These are phyloP conservation scores for Apodemus speciosus DNA, from an alignment of 2,113 vertebrate species.

Conservation along the genomic window DNA sequence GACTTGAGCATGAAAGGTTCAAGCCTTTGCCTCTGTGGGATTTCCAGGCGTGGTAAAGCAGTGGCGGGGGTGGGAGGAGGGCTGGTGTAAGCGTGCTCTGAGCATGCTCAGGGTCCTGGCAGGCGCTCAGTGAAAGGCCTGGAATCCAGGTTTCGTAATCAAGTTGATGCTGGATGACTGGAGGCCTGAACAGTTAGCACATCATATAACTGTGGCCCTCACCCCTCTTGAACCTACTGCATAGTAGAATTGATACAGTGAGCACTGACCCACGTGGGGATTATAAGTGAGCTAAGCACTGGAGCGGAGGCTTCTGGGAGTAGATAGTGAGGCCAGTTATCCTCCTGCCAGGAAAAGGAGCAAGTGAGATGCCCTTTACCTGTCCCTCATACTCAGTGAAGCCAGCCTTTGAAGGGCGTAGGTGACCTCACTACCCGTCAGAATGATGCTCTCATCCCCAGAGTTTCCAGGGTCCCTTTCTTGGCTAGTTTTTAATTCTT, in stretches of 20 bases:
- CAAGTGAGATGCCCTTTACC: not conserved
- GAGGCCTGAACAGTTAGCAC: not conserved
- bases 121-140: not conserved
- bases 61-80: not conserved
- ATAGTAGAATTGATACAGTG: not conserved
- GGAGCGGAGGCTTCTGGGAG: not conserved
- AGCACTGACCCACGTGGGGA: not conserved
- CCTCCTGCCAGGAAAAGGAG: not conserved
- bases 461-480: not conserved
- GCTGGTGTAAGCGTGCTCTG: not conserved
- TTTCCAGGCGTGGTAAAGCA: not conserved
- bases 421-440: not conserved
- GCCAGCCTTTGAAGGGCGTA: not conserved
- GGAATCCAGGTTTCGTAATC: not conserved
- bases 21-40: not conserved
- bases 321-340: not conserved
- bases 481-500: not conserved
- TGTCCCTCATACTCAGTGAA: not conserved
- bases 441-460: not conserved
- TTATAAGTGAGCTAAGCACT: not conserved
- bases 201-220: not conserved
- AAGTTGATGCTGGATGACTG: slow-evolving; percentile 5
- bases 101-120: no score
- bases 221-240: not conserved
- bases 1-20: no score